A percentile compares a stretch with the other conserved stretches of the same genome.
Evolutionary conservation across 2,888 invertebrate genomes (phyloP).

Genomic region (Platycheirus rosarum): DNA sequence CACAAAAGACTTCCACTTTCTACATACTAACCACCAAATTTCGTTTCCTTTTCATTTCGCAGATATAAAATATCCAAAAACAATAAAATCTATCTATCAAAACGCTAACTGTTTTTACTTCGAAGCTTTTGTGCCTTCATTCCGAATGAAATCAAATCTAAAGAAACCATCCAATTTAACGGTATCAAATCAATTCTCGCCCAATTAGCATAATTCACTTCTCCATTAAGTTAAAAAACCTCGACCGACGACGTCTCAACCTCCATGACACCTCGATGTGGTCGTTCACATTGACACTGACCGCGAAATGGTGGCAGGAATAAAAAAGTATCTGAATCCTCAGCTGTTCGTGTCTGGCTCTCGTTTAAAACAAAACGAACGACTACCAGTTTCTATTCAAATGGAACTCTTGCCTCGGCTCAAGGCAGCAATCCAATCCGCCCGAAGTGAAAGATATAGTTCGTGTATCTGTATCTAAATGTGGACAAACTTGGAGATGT

Average conservation of each 20-base stretch:
- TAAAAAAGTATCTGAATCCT: no score
- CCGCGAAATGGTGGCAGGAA: background rate
- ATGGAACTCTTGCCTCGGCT: background rate
- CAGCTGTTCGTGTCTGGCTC: background rate
- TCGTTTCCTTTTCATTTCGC: no score
- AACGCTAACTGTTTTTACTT: no score
- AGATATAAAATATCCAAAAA: no score
- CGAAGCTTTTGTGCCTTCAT: background rate
- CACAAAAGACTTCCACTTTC: no score
- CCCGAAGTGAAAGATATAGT: background rate
- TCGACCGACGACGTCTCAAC: background rate
- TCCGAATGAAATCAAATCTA: background rate
- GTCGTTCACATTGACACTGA: background rate
- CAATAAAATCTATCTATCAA: no score
- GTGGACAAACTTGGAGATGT: background rate
- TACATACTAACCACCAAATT: no score
- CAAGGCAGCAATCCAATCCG: background rate
- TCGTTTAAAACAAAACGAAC: background rate
- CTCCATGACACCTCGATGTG: background rate
- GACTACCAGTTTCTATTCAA: background rate
- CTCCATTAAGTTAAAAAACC: background rate
- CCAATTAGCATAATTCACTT: background rate
- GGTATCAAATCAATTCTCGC: background rate
- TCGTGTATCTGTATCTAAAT: background rate
- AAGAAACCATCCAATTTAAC: background rate